These are phyloP conservation scores for Ciconia boyciana DNA, from an alignment of 2,113 vertebrate species.

Conservation along the genomic window DNA sequence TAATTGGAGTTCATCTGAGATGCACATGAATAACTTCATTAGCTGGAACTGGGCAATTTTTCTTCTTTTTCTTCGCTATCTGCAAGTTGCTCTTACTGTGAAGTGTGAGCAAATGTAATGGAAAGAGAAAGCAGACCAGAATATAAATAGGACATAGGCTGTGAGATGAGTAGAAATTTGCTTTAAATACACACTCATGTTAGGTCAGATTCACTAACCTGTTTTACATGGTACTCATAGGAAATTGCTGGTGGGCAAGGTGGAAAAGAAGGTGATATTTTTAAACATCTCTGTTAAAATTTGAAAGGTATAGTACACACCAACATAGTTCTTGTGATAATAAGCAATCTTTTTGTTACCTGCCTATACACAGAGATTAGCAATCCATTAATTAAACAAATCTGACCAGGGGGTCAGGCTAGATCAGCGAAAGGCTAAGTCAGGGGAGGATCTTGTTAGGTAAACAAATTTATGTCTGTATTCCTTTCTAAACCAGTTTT, in stretches of 20 bases:
- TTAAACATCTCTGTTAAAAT: not conserved
- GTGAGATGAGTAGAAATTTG: not conserved
- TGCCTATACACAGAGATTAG: not conserved
- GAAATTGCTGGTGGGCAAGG: not conserved
- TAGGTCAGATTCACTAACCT: not conserved
- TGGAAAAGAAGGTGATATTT: not conserved
- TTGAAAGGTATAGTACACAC: not conserved
- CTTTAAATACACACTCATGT: not conserved
- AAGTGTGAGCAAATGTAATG: slow-evolving; percentile 6
- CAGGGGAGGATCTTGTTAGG: not conserved
- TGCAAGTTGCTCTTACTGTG: not conserved
- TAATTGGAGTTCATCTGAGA: not conserved
- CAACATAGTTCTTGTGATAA: not conserved
- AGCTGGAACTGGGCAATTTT: not conserved
- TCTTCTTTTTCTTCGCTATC: not conserved
- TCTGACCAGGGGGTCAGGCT: not conserved
- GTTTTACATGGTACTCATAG: not conserved
- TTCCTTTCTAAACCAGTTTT: slow-evolving; percentile 19
- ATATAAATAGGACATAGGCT: not conserved
- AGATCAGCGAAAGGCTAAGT: not conserved
- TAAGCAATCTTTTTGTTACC: not conserved
- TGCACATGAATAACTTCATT: not conserved
- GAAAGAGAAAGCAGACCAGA: not conserved
- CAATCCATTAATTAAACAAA: not conserved
- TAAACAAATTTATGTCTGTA: not conserved